These are phyloP conservation scores for Cosmopolites sordidus DNA, from an alignment of 2,888 invertebrate genomes.

Conservation along the genomic window DNA sequence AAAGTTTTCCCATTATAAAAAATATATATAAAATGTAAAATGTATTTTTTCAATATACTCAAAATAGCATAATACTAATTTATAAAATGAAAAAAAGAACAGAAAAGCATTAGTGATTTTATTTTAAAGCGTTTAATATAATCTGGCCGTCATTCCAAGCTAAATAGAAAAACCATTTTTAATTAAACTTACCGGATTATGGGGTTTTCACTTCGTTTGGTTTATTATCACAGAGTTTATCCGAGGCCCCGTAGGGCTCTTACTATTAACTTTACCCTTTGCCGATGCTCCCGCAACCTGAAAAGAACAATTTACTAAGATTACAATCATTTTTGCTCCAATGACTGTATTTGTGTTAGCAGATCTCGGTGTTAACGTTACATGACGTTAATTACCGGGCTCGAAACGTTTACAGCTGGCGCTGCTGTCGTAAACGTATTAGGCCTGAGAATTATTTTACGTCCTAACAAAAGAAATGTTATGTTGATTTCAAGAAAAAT, in stretches of 20 bases:
- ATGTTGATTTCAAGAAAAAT: no score
- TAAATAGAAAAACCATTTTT: constrained; percentile 9
- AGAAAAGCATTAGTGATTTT: no score
- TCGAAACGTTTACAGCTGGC: no score
- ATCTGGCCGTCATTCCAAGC: not conserved
- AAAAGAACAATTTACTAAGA: constrained; percentile 20
- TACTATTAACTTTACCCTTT: constrained; percentile 23
- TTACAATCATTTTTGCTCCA: constrained; percentile 19
- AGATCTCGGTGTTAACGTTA: not conserved
- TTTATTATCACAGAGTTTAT: constrained; percentile 22
- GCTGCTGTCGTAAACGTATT: no score
- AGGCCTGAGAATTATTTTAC: no score
- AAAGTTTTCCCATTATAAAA: no score
- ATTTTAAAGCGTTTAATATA: no score
- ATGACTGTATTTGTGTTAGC: constrained; percentile 7
- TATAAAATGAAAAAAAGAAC: no score
- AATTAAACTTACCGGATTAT: constrained; percentile 17
- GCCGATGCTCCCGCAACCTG: constrained; percentile 19
- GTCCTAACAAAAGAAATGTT: no score
- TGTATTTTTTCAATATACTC: no score
- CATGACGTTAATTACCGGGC: not conserved
- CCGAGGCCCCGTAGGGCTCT: constrained; percentile 31
- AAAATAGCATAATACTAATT: no score
- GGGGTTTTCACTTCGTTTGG: constrained; percentile 16
- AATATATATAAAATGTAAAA: no score